Conservation (phyloP, 2,797 vertebrate genomes). For the Falco novaeseelandiae region DNA sequence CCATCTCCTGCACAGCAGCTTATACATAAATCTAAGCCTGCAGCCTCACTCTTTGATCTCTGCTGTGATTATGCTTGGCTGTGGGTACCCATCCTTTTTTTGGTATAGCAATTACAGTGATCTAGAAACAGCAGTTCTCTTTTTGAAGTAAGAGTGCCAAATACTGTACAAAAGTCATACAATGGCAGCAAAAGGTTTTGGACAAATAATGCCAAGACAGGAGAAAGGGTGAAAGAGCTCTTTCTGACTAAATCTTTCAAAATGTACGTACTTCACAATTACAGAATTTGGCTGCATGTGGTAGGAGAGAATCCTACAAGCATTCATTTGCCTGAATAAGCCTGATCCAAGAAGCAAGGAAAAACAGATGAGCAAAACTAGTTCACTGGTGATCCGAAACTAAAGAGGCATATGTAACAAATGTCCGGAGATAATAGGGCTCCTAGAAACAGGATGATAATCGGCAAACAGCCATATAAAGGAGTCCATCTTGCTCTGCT, state of each 20-base stretch:
- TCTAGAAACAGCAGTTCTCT: neutral
- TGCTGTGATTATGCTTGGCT: neutral
- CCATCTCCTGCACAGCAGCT: constrained; percentile 27
- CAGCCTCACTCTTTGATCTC: constrained; percentile 24
- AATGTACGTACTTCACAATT: neutral
- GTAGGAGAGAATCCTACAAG: neutral
- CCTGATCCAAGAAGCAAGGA: neutral
- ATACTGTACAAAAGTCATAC: neutral
- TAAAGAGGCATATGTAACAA: neutral
- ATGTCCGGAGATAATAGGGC: neutral
- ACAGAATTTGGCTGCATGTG: neutral
- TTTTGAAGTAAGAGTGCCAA: neutral
- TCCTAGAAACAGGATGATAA: neutral
- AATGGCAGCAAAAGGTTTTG: neutral
- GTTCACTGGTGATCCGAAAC: neutral
- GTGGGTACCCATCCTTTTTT: neutral
- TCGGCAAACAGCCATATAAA: neutral
- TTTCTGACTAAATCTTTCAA: neutral
- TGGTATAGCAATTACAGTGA: neutral
- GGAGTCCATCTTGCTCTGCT: neutral
- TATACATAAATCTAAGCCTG: constrained; percentile 23
- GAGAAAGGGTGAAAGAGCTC: neutral
- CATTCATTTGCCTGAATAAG: neutral
- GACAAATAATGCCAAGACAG: neutral
- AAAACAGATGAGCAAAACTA: neutral